Evolutionary conservation across 2,888 invertebrate species (phyloP).

Genomic region (Lobophora halterata): DNA sequence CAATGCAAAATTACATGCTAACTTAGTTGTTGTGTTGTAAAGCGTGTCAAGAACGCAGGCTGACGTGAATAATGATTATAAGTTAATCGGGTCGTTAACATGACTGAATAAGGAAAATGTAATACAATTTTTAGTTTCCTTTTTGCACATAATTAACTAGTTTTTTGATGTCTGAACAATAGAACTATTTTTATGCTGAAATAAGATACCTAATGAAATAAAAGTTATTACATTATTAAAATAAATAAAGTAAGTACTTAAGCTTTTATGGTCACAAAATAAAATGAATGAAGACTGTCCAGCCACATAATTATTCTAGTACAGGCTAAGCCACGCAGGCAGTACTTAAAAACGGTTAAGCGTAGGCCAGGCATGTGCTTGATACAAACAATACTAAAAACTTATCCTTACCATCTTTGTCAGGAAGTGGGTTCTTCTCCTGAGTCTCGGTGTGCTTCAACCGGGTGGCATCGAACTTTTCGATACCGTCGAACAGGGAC

Average conservation of each 20-base stretch:
- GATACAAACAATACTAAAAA: constrained; percentile 9
- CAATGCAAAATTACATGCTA: constrained; percentile 35
- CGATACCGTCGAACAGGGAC: constrained; percentile 92
- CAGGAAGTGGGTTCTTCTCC: constrained; percentile 96
- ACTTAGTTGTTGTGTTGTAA: constrained; percentile 22
- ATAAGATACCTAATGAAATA: too few species aligned
- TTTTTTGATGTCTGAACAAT: too few species aligned
- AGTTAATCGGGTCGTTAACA: constrained; percentile 32
- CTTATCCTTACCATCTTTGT: constrained; percentile 89
- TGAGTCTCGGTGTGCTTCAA: constrained; percentile 95
- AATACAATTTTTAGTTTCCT: too few species aligned
- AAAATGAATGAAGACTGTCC: not conserved
- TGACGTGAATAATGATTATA: constrained; percentile 29
- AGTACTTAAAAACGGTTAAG: not conserved
- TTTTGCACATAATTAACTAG: too few species aligned
- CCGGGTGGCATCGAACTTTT: constrained; percentile 90
- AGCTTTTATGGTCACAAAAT: not conserved
- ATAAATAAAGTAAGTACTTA: too few species aligned
- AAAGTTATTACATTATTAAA: too few species aligned
- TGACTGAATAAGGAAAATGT: too few species aligned
- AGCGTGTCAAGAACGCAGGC: constrained; percentile 37
- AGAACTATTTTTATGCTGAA: too few species aligned
- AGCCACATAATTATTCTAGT: not conserved
- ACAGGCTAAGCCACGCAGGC: not conserved
- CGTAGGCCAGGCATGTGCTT: constrained; percentile 17